Evolutionary conservation across 1,140 invertebrate genomes (phyloP).

Genomic region (Bradysia coprophila): DNA sequence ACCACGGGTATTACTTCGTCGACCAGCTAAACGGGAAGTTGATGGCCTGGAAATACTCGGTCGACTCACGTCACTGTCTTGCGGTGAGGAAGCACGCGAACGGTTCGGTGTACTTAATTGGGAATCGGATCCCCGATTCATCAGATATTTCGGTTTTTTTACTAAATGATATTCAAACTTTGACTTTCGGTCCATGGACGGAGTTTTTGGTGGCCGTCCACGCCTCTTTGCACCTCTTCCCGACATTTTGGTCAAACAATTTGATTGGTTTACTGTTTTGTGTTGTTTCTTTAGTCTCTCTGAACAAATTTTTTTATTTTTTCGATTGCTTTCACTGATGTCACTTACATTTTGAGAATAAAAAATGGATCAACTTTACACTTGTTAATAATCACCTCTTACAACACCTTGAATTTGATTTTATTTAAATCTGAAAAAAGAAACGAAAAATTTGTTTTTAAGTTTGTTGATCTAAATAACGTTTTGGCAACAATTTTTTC

Average conservation of each 20-base stretch:
- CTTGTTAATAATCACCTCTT: too few species aligned
- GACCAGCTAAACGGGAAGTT: constrained; percentile 27
- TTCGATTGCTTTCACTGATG: too few species aligned
- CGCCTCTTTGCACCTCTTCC: constrained; percentile 68
- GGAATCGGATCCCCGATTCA: constrained; percentile 45
- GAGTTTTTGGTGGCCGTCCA: constrained; percentile 74
- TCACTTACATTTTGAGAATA: too few species aligned
- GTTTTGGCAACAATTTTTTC: too few species aligned
- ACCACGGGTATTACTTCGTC: constrained; percentile 29
- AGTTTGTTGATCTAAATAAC: too few species aligned
- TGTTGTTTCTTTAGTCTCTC: too few species aligned
- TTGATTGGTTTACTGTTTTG: too few species aligned
- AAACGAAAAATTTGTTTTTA: too few species aligned
- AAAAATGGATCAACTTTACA: too few species aligned
- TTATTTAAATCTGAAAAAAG: too few species aligned
- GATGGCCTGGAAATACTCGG: constrained; percentile 28
- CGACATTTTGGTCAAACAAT: constrained; percentile 50
- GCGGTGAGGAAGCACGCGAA: constrained; percentile 54
- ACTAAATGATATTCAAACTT: constrained; percentile 74
- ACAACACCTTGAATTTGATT: too few species aligned
- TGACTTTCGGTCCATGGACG: constrained; percentile 52
- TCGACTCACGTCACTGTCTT: constrained; percentile 47
- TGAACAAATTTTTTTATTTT: too few species aligned
- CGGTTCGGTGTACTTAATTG: constrained; percentile 57
- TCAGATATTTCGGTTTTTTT: constrained; percentile 81